phyloP scores from a whole-genome alignment of 2,888 invertebrate species.

The Neoascia interrupta region DNA sequence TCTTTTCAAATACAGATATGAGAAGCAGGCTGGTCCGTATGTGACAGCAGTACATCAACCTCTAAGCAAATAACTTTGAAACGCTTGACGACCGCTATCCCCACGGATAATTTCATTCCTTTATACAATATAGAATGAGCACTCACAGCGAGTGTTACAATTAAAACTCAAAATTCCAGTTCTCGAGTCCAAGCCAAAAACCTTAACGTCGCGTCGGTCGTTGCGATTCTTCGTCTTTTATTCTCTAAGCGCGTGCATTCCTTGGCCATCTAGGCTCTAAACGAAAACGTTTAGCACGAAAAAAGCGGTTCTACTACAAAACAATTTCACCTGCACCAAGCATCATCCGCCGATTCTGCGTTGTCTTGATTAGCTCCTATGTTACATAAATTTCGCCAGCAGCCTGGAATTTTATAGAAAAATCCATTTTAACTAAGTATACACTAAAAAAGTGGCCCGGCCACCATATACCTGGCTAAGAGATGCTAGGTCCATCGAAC shows the following conservation, averaged over 20 bases:
- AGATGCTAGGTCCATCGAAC: constrained; percentile 38
- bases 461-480: constrained; percentile 24
- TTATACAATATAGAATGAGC: too few species aligned
- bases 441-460: constrained; percentile 51
- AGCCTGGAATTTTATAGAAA: constrained; percentile 59
- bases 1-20: too few species aligned
- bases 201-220: not conserved
- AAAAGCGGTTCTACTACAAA: constrained; percentile 46
- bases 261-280: constrained; percentile 46
- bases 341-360: constrained; percentile 53
- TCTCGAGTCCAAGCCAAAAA: constrained; percentile 37
- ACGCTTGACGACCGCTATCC: too few species aligned
- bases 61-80: too few species aligned
- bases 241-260: constrained; percentile 58
- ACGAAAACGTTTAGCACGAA: constrained; percentile 42
- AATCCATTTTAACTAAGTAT: constrained; percentile 60
- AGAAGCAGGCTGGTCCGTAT: too few species aligned
- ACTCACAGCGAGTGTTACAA: too few species aligned
- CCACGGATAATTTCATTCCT: too few species aligned
- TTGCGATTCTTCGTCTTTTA: constrained; percentile 15
- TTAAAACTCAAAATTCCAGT: constrained; percentile 47
- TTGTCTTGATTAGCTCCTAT: constrained; percentile 56
- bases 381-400: constrained; percentile 58
- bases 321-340: constrained; percentile 52
- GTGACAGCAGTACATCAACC: too few species aligned